Conservation (phyloP, 2,888 invertebrate genomes). For the Pristionchus maxplancki region DNA sequence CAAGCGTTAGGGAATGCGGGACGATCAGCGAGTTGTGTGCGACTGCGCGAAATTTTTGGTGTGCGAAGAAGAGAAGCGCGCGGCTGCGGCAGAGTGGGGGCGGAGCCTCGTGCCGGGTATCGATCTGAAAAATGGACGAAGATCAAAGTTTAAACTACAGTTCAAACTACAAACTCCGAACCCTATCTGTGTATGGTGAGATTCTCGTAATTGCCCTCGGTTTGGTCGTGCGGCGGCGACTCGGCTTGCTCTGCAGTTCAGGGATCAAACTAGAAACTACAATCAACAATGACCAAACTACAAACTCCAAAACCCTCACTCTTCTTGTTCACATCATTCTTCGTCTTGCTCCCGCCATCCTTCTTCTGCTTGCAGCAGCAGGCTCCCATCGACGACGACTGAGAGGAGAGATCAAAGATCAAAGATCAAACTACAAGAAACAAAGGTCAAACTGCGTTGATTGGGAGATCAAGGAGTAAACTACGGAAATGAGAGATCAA, state of each 20-base stretch:
- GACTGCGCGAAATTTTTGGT: conserved; percentile 4
- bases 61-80: not conserved
- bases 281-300: not conserved
- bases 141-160: not conserved
- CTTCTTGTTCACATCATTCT: not conserved
- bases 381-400: not conserved
- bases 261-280: not conserved
- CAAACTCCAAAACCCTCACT: not conserved
- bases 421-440: not conserved
- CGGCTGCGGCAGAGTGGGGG: not conserved
- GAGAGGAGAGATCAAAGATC: not conserved
- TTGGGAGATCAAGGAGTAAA: too few relatives aligned
- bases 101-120: not conserved
- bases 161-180: not conserved
- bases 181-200: not conserved
- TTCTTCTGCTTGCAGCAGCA: conserved; percentile 4
- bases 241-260: not conserved
- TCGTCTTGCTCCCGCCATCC: not conserved
- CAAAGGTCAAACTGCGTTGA: not conserved
- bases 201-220: not conserved
- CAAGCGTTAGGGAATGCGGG: not conserved
- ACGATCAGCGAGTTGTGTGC: not conserved
- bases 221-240: not conserved
- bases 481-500: not conserved
- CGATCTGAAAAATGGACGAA: not conserved